phyloP scores from a whole-genome alignment of 1,140 invertebrate genomes.

The Mercenaria mercenaria region DNA sequence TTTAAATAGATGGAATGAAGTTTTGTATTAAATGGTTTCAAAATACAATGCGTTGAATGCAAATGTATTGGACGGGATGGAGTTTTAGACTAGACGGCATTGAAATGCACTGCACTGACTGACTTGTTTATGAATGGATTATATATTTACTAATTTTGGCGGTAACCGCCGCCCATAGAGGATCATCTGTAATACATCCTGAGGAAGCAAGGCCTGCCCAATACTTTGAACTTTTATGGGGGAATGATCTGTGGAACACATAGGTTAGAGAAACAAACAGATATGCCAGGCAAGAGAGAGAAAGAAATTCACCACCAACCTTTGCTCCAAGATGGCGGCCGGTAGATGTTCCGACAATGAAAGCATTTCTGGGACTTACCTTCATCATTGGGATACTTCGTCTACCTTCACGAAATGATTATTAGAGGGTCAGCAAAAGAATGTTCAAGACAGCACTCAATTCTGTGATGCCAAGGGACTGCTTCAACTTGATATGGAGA shows the following conservation, averaged over 20 bases:
- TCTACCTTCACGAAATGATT: constrained; percentile 37
- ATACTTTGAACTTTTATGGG: no score
- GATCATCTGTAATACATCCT: no score
- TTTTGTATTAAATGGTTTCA: no score
- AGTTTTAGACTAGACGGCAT: no score
- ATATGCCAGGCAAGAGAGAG: neutral
- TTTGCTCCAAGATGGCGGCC: constrained; percentile 32
- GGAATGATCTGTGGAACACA: no score
- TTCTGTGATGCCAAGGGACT: constrained; percentile 10
- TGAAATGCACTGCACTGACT: no score
- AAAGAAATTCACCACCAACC: neutral
- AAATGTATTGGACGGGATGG: no score
- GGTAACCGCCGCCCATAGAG: neutral
- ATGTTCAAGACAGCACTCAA: constrained; percentile 34
- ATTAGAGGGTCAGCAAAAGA: neutral
- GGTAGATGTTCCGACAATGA: neutral
- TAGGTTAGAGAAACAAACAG: neutral
- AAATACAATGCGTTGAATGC: no score
- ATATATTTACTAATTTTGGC: no score
- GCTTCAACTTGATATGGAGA: constrained; percentile 44
- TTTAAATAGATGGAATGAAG: no score
- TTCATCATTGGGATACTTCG: constrained; percentile 9
- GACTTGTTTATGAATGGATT: no score
- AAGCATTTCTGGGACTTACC: constrained; percentile 15
- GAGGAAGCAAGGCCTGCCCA: no score